Percentiles rank a stretch among this genome's conserved stretches.
Evolutionary conservation across 1,140 invertebrate genomes (phyloP).

Genomic region (Drosophila nikananu): DNA sequence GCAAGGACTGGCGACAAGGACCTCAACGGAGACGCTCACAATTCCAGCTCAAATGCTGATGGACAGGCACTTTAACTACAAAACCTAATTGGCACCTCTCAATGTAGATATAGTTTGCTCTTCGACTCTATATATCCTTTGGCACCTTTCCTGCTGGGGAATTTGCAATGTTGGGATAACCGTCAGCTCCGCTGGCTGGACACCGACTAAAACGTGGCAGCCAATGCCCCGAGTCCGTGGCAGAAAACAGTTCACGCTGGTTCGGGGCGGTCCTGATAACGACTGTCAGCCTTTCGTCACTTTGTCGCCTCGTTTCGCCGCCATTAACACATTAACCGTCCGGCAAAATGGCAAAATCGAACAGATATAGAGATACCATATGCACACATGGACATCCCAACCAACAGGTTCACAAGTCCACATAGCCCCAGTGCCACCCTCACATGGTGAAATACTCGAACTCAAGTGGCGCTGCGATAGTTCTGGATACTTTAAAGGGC

Average conservation of each 20-base stretch:
- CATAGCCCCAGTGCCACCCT: slow-evolving; percentile 36
- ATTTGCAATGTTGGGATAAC: slow-evolving; percentile 36
- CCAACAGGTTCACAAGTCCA: background rate
- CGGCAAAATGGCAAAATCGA: slow-evolving; percentile 20
- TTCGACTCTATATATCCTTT: background rate
- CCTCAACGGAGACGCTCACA: background rate
- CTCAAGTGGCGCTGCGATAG: slow-evolving; percentile 7
- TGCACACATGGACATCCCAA: slow-evolving; percentile 4
- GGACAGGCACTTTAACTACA: slow-evolving; percentile 60
- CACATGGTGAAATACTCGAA: slow-evolving; percentile 57
- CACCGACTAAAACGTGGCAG: slow-evolving; percentile 61
- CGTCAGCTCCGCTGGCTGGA: slow-evolving; percentile 72
- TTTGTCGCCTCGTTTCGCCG: slow-evolving; percentile 31
- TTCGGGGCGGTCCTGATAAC: slow-evolving; percentile 63
- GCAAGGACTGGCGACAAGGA: slow-evolving; percentile 23
- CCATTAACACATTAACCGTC: slow-evolving; percentile 38
- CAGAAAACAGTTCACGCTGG: slow-evolving; percentile 17
- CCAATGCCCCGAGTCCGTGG: slow-evolving; percentile 27
- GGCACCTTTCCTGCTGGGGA: slow-evolving; percentile 11
- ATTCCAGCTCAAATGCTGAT: slow-evolving; percentile 8
- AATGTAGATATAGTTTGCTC: slow-evolving; percentile 1
- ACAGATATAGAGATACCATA: slow-evolving; percentile 36
- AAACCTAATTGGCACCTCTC: slow-evolving; percentile 65
- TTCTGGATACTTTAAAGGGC: slow-evolving; percentile 39
- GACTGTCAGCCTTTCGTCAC: slow-evolving; percentile 72